A percentile compares a stretch with the other conserved stretches of the same genome.
Evolutionary conservation across 2,797 vertebrate genomes (phyloP).

Genomic region (Myripristis jacobus): DNA sequence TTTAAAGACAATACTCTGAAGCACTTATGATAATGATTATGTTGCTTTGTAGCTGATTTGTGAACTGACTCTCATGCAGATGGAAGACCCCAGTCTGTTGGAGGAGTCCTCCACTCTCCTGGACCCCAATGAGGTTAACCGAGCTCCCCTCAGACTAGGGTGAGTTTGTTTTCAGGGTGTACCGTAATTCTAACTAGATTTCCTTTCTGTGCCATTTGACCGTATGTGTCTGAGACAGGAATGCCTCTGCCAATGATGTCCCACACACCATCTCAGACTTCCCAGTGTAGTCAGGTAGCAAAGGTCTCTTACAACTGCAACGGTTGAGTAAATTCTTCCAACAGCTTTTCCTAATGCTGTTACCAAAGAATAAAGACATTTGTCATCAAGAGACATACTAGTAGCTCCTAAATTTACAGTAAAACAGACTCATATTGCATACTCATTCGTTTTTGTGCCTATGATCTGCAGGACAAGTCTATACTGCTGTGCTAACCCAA

Average conservation of each 20-base stretch:
- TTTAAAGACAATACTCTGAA: background rate
- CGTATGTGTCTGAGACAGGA: constrained; percentile 30
- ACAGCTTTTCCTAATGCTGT: background rate
- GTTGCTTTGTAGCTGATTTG: constrained; percentile 25
- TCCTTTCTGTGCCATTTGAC: constrained; percentile 11
- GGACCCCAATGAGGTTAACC: constrained; percentile 90
- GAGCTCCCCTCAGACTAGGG: constrained; percentile 93
- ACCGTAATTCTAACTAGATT: constrained; percentile 2
- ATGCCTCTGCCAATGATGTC: constrained; percentile 12
- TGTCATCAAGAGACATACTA: too few relatives aligned
- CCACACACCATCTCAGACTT: constrained; percentile 41
- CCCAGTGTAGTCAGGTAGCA: background rate
- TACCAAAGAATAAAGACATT: background rate
- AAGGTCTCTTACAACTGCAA: constrained; percentile 13
- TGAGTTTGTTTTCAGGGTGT: constrained; percentile 65
- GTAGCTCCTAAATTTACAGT: background rate
- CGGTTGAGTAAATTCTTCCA: background rate
- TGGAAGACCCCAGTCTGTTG: constrained; percentile 98
- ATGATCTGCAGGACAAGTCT: too few relatives aligned
- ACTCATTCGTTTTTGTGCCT: background rate
- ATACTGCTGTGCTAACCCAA: too few relatives aligned
- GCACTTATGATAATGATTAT: background rate
- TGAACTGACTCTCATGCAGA: constrained; percentile 81
- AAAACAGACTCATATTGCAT: background rate
- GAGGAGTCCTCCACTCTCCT: constrained; percentile 93